Evolutionary conservation across 2,797 vertebrate species (phyloP).

Genomic region (Enteromius anoplus): DNA sequence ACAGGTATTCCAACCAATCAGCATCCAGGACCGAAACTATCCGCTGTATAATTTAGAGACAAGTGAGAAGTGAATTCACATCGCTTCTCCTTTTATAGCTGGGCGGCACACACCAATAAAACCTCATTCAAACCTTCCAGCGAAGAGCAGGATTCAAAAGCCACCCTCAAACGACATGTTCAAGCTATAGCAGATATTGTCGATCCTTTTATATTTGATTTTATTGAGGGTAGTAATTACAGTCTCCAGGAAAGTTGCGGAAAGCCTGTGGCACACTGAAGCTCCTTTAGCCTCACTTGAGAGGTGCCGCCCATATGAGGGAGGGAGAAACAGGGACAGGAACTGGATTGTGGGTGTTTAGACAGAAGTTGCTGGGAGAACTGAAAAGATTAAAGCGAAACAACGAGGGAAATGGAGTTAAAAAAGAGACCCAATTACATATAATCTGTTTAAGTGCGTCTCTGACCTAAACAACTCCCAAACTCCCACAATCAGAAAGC

Average conservation of each 20-base stretch:
- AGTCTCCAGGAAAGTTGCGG: conserved; percentile 58
- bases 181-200: conserved; percentile 24
- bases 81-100: conserved; percentile 9
- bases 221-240: conserved; percentile 68
- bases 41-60: background rate
- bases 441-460: conserved; percentile 59
- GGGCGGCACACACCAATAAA: conserved; percentile 27
- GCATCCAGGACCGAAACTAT: background rate
- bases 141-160: background rate
- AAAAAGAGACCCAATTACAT: conserved; percentile 59
- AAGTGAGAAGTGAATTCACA: background rate
- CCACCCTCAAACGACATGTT: conserved; percentile 15
- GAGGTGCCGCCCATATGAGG: conserved; percentile 68
- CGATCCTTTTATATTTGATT: conserved; percentile 13
- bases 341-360: conserved; percentile 66
- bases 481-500: conserved; percentile 50
- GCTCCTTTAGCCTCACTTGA: conserved; percentile 64
- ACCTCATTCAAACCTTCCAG: conserved; percentile 31
- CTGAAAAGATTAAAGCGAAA: conserved; percentile 67
- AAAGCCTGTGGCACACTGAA: conserved; percentile 68
- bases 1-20: background rate
- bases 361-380: conserved; percentile 58
- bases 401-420: conserved; percentile 44
- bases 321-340: conserved; percentile 59
- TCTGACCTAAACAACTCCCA: conserved; percentile 67